These are phyloP conservation scores for Drosophila rellima DNA, from an alignment of 2,888 invertebrate genomes.

Conservation along the genomic window DNA sequence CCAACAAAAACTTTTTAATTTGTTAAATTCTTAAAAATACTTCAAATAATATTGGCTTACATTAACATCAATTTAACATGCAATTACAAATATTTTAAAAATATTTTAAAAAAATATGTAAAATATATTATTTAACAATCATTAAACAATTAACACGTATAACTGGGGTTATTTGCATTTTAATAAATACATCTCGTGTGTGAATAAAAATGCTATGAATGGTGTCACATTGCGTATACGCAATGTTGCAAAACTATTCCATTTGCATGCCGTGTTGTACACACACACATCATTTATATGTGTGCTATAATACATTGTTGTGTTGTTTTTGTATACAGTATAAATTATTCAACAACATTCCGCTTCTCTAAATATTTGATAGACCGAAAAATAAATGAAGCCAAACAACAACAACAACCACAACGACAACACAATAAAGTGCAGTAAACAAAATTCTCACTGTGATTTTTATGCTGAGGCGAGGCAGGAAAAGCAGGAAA, in stretches of 20 bases:
- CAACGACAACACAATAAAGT: conserved; percentile 38
- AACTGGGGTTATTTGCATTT: background rate
- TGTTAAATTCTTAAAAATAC: conserved; percentile 2
- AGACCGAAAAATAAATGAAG: conserved; percentile 49
- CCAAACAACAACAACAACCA: conserved; percentile 29
- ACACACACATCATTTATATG: conserved; percentile 8
- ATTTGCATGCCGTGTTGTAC: background rate
- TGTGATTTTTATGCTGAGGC: conserved; percentile 42
- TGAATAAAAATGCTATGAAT: background rate
- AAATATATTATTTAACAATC: conserved; percentile 3
- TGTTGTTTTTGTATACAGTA: conserved; percentile 23
- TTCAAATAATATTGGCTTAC: background rate
- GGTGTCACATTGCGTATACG: conserved; percentile 47
- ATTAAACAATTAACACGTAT: background rate
- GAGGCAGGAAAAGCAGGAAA: background rate
- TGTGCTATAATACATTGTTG: conserved; percentile 34
- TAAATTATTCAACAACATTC: conserved; percentile 55
- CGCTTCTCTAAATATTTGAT: conserved; percentile 51
- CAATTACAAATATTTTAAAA: background rate
- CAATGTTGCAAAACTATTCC: conserved; percentile 20
- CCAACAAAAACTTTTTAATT: conserved; percentile 10
- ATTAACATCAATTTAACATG: background rate
- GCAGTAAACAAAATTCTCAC: conserved; percentile 44
- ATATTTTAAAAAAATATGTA: conserved; percentile 6
- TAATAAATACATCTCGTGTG: conserved; percentile 1